A percentile compares a stretch with the other conserved stretches of the same genome.
These are phyloP conservation scores for Lordiphosa clarofinis DNA, from an alignment of 1,140 invertebrate genomes.

Conservation along the genomic window DNA sequence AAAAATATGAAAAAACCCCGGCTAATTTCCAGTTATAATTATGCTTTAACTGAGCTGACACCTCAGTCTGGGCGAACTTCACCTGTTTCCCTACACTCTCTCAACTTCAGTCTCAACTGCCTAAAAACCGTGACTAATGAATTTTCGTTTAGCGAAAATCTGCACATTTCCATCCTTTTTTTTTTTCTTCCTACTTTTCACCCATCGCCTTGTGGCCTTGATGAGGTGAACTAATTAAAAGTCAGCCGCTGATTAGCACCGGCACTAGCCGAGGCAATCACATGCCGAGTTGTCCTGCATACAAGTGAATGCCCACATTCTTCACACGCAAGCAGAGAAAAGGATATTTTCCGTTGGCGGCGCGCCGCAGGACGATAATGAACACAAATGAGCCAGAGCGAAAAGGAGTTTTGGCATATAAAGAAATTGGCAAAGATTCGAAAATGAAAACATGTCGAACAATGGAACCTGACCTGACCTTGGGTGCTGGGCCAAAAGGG, in stretches of 20 bases:
- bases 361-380: constrained; percentile 74
- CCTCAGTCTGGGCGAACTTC: not conserved
- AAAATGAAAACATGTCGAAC: constrained; percentile 49
- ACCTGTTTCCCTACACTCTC: constrained; percentile 10
- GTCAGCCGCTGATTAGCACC: constrained; percentile 26
- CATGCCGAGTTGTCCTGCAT: constrained; percentile 35
- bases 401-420: constrained; percentile 56
- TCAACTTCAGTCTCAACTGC: not conserved
- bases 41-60: no score
- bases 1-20: no score
- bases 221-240: constrained; percentile 34
- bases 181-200: constrained; percentile 1
- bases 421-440: constrained; percentile 62
- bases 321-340: constrained; percentile 36
- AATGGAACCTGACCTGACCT: constrained; percentile 49
- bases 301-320: constrained; percentile 48
- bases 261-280: not conserved
- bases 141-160: not conserved
- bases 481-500: constrained; percentile 40
- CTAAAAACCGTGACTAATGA: constrained; percentile 4
- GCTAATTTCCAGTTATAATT: no score
- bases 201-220: constrained; percentile 8
- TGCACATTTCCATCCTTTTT: constrained; percentile 3
- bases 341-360: constrained; percentile 55
- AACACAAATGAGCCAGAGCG: constrained; percentile 66